Evolutionary conservation across 2,888 invertebrate species (phyloP).

Genomic region (Drosophila koepferae): DNA sequence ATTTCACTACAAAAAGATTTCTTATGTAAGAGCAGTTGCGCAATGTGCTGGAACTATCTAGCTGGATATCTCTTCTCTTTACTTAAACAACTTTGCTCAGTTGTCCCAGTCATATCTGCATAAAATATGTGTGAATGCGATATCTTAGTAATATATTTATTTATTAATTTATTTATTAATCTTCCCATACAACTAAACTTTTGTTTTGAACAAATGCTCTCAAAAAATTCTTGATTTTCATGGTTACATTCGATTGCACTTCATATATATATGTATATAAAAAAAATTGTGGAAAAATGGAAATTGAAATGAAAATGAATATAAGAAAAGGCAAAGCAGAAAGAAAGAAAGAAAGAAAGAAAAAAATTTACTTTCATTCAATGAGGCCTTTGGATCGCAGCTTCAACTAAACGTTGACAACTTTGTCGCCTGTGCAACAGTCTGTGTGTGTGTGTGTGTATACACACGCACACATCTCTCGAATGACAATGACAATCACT

Average conservation of each 20-base stretch:
- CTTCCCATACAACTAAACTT: background rate
- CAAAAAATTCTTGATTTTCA: conserved; percentile 20
- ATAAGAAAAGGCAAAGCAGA: conserved; percentile 15
- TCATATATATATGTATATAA: conserved; percentile 8
- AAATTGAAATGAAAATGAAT: conserved; percentile 13
- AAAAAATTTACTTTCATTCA: conserved; percentile 68
- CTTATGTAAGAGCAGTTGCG: too few species aligned
- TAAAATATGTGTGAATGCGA: background rate
- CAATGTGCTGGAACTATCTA: background rate
- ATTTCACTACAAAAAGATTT: background rate
- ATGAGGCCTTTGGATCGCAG: conserved; percentile 21
- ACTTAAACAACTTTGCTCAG: background rate
- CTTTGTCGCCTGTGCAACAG: conserved; percentile 23
- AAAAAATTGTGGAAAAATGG: conserved; percentile 29
- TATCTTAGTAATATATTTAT: background rate
- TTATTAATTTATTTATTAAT: background rate
- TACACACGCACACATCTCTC: conserved; percentile 16
- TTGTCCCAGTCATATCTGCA: too few species aligned
- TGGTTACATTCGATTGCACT: conserved; percentile 62
- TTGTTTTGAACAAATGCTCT: conserved; percentile 30
- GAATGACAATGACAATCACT: conserved; percentile 52
- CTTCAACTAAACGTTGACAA: conserved; percentile 33
- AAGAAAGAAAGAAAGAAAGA: conserved; percentile 2
- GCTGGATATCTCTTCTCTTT: background rate
- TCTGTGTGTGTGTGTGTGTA: conserved; percentile 22